Evolutionary conservation across 1,140 invertebrate genomes (phyloP).

Genomic region (Leptopilina boulardi): DNA sequence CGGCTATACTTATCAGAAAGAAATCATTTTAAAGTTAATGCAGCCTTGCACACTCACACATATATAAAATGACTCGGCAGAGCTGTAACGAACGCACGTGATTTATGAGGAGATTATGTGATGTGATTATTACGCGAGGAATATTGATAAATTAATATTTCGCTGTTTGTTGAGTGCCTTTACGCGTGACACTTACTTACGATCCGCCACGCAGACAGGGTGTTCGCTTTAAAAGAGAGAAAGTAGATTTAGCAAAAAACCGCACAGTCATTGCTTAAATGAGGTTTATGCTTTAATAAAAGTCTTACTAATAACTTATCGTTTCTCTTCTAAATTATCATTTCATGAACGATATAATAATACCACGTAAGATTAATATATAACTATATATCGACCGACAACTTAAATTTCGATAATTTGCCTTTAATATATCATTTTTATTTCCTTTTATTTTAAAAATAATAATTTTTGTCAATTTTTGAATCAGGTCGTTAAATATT

Average conservation of each 20-base stretch:
- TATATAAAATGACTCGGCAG: constrained; percentile 64
- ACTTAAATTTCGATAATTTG: not conserved
- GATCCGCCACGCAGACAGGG: not conserved
- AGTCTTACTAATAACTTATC: constrained; percentile 13
- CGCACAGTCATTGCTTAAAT: constrained; percentile 14
- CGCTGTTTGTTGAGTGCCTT: constrained; percentile 49
- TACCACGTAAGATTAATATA: not conserved
- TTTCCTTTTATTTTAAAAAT: no score
- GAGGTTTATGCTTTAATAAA: constrained; percentile 32
- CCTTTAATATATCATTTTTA: no score
- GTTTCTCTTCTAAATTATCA: constrained; percentile 17
- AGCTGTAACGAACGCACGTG: constrained; percentile 55
- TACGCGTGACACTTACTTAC: constrained; percentile 37
- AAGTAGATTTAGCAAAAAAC: constrained; percentile 24
- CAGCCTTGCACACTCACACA: constrained; percentile 56
- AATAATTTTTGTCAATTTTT: no score
- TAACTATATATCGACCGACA: not conserved
- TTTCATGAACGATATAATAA: constrained; percentile 4
- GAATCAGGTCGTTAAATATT: no score
- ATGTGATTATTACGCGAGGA: constrained; percentile 66
- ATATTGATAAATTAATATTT: constrained; percentile 68
- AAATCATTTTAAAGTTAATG: constrained; percentile 65
- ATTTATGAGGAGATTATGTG: constrained; percentile 69
- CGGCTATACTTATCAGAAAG: constrained; percentile 54
- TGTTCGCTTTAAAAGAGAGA: constrained; percentile 23